A percentile compares a stretch with the other conserved stretches of the same genome.
phyloP scores from a whole-genome alignment of 2,888 invertebrate species.

The Trachelus stipa region DNA sequence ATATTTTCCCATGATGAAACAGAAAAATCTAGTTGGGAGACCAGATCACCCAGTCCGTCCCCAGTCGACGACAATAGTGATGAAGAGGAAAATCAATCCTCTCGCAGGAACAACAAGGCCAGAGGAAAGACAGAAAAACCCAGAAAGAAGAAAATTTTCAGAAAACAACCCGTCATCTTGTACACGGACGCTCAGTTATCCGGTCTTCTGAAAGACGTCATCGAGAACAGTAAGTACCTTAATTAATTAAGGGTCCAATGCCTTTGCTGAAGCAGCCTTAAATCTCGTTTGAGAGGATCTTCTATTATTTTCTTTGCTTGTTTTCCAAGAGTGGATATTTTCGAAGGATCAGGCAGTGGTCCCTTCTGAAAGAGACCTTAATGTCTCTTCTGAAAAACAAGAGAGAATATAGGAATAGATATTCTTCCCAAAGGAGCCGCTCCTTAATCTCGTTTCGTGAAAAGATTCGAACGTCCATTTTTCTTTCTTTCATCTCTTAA shows the following conservation, averaged over 20 bases:
- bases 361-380: not conserved
- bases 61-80: conserved; percentile 44
- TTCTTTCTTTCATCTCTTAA: not conserved
- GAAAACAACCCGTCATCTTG: conserved; percentile 42
- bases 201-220: conserved; percentile 58
- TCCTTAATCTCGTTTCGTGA: not conserved
- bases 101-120: conserved; percentile 22
- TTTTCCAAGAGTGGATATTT: not conserved
- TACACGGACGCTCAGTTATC: conserved; percentile 60
- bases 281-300: not conserved
- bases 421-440: not conserved
- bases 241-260: not conserved
- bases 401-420: not conserved
- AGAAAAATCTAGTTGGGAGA: conserved; percentile 59
- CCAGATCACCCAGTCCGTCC: conserved; percentile 45
- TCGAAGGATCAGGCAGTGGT: not conserved
- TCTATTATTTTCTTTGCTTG: not conserved
- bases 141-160: conserved; percentile 19
- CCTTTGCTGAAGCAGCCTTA: not conserved
- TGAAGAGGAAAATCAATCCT: conserved; percentile 42
- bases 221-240: conserved; percentile 42
- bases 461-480: not conserved
- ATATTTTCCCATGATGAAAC: not conserved
- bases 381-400: not conserved
- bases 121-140: conserved; percentile 22